phyloP scores from a whole-genome alignment of 2,113 vertebrate species.

The Haemorhous mexicanus region DNA sequence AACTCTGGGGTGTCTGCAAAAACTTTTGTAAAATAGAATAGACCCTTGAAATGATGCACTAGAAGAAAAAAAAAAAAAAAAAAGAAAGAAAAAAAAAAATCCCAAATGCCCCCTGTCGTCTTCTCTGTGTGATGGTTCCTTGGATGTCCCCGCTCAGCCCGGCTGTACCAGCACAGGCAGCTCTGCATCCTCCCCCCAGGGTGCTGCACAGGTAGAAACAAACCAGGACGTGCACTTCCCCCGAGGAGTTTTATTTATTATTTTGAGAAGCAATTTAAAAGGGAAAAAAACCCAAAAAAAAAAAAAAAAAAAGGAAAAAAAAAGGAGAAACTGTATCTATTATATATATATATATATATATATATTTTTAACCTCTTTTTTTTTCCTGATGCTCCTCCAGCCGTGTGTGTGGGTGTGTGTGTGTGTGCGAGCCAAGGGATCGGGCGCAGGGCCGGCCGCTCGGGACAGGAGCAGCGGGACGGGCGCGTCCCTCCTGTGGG shows the following conservation, averaged over 20 bases:
- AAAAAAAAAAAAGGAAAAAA: no score
- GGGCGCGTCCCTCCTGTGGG: not conserved
- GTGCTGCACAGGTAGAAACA: conserved; percentile 17
- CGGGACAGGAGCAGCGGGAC: not conserved
- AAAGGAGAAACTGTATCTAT: not conserved
- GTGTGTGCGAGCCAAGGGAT: not conserved
- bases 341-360: conserved; percentile 18
- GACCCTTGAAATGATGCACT: not conserved
- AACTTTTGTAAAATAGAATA: not conserved
- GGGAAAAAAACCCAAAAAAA: not conserved
- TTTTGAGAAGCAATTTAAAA: conserved; percentile 11
- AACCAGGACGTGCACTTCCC: not conserved
- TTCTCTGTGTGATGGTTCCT: not conserved
- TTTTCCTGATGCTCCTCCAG: not conserved
- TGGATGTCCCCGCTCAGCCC: not conserved
- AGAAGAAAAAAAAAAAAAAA: not conserved
- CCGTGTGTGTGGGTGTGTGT: not conserved
- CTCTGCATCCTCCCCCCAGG: not conserved
- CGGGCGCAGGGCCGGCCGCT: not conserved
- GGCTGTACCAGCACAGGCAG: not conserved
- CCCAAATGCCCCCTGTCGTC: not conserved
- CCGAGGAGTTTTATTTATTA: conserved; percentile 37
- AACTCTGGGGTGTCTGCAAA: not conserved
- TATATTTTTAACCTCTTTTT: conserved; percentile 17
- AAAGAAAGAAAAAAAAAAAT: not conserved